A percentile compares a stretch with the other conserved stretches of the same genome.
These are phyloP conservation scores for Monoplex corrugatus DNA, from an alignment of 2,888 invertebrate genomes.

Conservation along the genomic window DNA sequence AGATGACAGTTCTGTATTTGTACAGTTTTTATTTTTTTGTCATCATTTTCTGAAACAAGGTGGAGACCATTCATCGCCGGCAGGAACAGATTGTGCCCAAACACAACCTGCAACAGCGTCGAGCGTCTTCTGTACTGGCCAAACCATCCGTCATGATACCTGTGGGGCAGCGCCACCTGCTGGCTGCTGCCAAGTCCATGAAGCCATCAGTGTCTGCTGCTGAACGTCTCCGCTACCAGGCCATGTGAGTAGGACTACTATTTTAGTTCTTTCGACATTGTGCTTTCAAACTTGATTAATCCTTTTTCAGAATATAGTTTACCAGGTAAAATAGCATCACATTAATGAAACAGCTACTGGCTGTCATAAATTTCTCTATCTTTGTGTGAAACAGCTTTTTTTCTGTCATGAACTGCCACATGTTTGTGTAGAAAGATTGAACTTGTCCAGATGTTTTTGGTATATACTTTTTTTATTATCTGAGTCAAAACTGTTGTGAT, in stretches of 20 bases:
- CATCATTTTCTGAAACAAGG: conserved; percentile 37
- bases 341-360: too few relatives aligned
- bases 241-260: conserved; percentile 88
- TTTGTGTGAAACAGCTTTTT: too few relatives aligned
- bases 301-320: too few relatives aligned
- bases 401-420: too few relatives aligned
- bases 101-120: conserved; percentile 57
- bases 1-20: neutral
- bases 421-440: too few relatives aligned
- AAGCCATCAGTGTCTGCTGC: conserved; percentile 89
- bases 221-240: conserved; percentile 88
- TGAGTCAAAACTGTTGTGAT: too few relatives aligned
- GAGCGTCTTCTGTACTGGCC: conserved; percentile 60
- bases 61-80: conserved; percentile 54
- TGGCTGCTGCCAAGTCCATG: conserved; percentile 87
- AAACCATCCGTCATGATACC: conserved; percentile 65
- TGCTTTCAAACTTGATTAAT: too few relatives aligned
- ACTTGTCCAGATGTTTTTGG: too few relatives aligned
- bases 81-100: conserved; percentile 38
- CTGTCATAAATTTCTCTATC: too few relatives aligned
- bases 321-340: too few relatives aligned
- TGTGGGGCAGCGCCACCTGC: conserved; percentile 86
- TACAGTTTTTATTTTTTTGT: neutral
- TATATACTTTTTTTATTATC: too few relatives aligned
- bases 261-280: neutral